These are phyloP conservation scores for Phasianus colchicus DNA, from an alignment of 2,113 vertebrate species.

Conservation along the genomic window DNA sequence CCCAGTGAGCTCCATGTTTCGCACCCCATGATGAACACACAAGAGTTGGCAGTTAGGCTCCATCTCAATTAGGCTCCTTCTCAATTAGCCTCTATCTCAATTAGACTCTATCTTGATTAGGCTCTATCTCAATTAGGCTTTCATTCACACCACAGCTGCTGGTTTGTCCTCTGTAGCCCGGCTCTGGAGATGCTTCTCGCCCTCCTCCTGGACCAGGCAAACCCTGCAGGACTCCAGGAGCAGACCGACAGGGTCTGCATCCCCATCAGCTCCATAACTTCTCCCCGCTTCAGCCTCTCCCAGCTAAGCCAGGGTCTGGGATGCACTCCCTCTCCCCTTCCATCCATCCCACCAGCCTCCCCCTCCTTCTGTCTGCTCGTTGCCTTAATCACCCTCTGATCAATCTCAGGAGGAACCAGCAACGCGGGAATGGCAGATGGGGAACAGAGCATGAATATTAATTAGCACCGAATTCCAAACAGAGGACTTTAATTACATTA, in stretches of 20 bases:
- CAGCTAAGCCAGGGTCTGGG: background rate
- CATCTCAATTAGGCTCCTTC: background rate
- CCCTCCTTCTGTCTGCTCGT: background rate
- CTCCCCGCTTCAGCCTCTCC: background rate
- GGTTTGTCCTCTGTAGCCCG: rapidly evolving
- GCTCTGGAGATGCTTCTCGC: background rate
- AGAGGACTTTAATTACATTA: constrained; percentile 78
- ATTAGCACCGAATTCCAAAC: constrained; percentile 74
- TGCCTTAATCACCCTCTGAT: constrained; percentile 69
- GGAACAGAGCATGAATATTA: constrained; percentile 77
- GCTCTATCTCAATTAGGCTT: background rate
- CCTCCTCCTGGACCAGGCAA: background rate
- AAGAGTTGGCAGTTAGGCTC: background rate
- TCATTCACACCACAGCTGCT: background rate
- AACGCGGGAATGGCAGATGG: constrained; percentile 68
- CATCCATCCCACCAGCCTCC: background rate
- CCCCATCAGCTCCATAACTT: background rate
- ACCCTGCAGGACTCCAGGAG: background rate
- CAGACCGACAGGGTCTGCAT: background rate
- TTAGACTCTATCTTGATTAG: background rate
- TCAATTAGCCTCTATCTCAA: background rate
- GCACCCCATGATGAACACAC: background rate
- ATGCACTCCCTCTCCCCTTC: background rate
- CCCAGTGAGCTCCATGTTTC: background rate
- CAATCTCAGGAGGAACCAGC: constrained; percentile 70